Base-by-base conservation (phyloP, 1,140 invertebrate genomes). In the Hetaerina americana region DNA sequence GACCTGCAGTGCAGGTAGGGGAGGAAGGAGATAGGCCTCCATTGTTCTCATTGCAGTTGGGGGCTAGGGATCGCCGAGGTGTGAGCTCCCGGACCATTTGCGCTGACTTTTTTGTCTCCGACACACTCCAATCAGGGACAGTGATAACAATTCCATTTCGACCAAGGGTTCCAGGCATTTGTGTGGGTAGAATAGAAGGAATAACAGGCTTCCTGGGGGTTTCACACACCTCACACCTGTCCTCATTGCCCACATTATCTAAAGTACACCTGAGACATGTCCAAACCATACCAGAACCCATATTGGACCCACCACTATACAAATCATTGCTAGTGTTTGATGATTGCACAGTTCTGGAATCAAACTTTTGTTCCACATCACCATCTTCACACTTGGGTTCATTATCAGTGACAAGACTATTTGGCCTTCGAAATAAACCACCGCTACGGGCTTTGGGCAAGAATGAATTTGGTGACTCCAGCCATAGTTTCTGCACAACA, bases 191-290 rank as follows among this genome's bases (percentile, higher is more conserved):
- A 5, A 57, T 57, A 57, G 40, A 57, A 57, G 40, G 40, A 57
- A 57, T 57, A n/a, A 78, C 83, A 8, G 82, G 80, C 73, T 82
- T 83, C 69, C 83, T 81, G 15, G 87, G 87, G 0, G 86, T 83
- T 75, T 88, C 87, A 75, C 87, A 89, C 0, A 87, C 85, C 71
- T 88, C 87, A 77, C 88, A 89, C 26, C 84, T 80, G 28, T 83
- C 81, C 68, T 81, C 76, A 66, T 80, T 78, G 15, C 80, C 77
- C 27, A 78, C 73, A 77, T 88, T 88, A 66, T 85, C 82, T 22
- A 87, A 79, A 3, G 86, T 87, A 74, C 87, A 88, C 72, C 84
- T 81, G 70, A 83, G 82, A 75, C 87, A 88, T 68, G 82, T 83
- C 87, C 87, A 88, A 3, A 81, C 79, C n/a, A 77, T 57, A 1